Evolutionary conservation across 2,888 invertebrate genomes (phyloP).

Genomic region (Drosophila nr. fundita): DNA sequence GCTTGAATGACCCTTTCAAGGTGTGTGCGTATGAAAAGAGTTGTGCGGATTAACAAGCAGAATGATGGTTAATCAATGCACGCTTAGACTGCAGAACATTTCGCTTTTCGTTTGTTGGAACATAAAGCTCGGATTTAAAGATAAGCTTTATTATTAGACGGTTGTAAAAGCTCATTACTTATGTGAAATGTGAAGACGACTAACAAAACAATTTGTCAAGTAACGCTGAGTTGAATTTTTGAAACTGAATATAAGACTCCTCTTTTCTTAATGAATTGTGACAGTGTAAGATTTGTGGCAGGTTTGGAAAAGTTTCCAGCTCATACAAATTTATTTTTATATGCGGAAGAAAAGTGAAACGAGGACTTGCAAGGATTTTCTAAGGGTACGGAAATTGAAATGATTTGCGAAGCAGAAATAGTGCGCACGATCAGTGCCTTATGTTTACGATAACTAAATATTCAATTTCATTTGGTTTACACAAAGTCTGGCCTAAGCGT

Average conservation of each 20-base stretch:
- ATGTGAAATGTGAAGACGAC: not conserved
- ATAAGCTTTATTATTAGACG: not conserved
- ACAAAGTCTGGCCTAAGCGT: not conserved
- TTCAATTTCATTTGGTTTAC: not conserved
- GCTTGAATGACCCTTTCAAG: not conserved
- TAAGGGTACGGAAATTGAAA: not conserved
- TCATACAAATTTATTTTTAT: not conserved
- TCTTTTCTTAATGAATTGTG: not conserved
- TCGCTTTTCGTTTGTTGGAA: not conserved
- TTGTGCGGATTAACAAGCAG: not conserved
- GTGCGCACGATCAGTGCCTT: not conserved
- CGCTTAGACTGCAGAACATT: not conserved
- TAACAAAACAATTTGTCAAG: not conserved
- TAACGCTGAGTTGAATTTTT: not conserved
- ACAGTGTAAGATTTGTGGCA: not conserved
- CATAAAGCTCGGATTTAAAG: not conserved
- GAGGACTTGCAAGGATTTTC: not conserved
- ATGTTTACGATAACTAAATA: not conserved
- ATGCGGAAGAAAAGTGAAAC: not conserved
- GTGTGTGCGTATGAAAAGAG: not conserved
- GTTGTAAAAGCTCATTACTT: not conserved
- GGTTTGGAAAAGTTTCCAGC: not conserved
- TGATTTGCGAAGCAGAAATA: not conserved
- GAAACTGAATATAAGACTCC: not conserved
- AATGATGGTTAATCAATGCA: not conserved